Evolutionary conservation across 2,888 invertebrate species (phyloP).

Genomic region (Xestia sexstrigata): DNA sequence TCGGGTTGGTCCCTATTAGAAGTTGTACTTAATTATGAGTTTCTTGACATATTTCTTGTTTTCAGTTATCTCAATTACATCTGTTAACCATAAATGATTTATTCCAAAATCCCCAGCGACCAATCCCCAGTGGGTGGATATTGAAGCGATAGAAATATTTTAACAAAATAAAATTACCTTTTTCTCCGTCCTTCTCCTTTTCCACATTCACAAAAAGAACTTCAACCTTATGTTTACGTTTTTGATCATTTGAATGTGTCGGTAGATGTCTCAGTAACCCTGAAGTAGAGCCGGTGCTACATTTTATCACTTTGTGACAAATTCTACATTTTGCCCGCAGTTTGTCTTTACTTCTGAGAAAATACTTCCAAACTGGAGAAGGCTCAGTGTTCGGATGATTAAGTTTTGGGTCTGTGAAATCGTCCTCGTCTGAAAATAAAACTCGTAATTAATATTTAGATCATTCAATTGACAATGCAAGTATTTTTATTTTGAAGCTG

Average conservation of each 20-base stretch:
- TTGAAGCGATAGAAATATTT: too few relatives aligned
- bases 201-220: background rate
- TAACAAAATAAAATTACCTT: background rate
- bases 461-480: too few relatives aligned
- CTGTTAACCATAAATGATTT: too few relatives aligned
- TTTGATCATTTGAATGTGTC: background rate
- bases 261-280: background rate
- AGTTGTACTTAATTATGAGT: too few relatives aligned
- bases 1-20: too few relatives aligned
- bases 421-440: constrained; percentile 27
- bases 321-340: constrained; percentile 30
- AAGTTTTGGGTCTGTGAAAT: constrained; percentile 12
- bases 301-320: constrained; percentile 34
- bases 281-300: background rate
- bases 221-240: background rate
- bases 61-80: too few relatives aligned
- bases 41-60: too few relatives aligned
- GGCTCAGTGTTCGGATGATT: constrained; percentile 24
- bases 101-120: too few relatives aligned
- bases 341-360: constrained; percentile 37
- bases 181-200: background rate
- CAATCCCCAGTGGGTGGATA: too few relatives aligned
- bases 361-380: constrained; percentile 34
- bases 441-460: background rate
- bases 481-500: too few relatives aligned